Evolutionary conservation across 2,113 vertebrate species (phyloP).

Genomic region (Barbus barbus): DNA sequence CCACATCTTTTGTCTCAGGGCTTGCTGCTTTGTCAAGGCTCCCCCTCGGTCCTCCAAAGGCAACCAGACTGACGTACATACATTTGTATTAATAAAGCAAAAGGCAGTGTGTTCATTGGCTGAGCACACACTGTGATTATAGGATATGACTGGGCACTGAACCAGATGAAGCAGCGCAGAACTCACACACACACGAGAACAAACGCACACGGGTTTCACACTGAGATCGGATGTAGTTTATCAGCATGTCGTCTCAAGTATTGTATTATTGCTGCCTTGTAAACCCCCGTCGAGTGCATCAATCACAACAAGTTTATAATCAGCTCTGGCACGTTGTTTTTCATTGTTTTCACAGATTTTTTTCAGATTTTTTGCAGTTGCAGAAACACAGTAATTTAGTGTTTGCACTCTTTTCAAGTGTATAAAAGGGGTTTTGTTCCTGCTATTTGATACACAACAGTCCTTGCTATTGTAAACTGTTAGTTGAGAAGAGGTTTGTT

Average conservation of each 20-base stretch:
- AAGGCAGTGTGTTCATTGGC: slow-evolving; percentile 69
- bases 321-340: slow-evolving; percentile 3
- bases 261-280: slow-evolving; percentile 53
- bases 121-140: slow-evolving; percentile 57
- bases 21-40: slow-evolving; percentile 16
- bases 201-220: slow-evolving; percentile 59
- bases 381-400: background rate
- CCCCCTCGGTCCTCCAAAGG: background rate
- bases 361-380: background rate
- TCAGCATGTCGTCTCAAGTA: slow-evolving; percentile 62
- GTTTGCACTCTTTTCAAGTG: background rate
- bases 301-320: slow-evolving; percentile 52
- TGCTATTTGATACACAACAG: background rate
- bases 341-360: no score
- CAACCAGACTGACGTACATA: background rate
- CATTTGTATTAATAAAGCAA: slow-evolving; percentile 70
- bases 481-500: slow-evolving; percentile 2
- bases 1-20: slow-evolving; percentile 11
- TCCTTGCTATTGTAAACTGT: background rate
- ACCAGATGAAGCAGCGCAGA: slow-evolving; percentile 56
- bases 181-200: slow-evolving; percentile 3
- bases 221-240: slow-evolving; percentile 66
- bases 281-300: slow-evolving; percentile 47
- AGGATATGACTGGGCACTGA: slow-evolving; percentile 60
- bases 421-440: background rate